Percentiles rank a stretch among this genome's conserved stretches.
phyloP scores from a whole-genome alignment of 2,113 vertebrate species.

The Orientallactaga bullata region DNA sequence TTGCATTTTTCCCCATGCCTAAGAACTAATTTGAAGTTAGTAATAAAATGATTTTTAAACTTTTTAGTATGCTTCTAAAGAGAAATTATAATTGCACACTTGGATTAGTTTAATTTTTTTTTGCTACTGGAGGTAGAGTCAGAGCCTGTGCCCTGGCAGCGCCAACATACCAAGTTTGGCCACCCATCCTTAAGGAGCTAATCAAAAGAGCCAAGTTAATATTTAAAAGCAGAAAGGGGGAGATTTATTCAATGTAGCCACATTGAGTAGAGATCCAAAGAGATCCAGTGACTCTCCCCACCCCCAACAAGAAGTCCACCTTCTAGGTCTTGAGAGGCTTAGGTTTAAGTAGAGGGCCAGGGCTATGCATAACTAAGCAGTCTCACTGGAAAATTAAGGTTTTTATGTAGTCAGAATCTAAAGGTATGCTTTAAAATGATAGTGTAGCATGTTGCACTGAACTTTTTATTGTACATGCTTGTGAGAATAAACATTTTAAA shows the following conservation, averaged over 20 bases:
- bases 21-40: conserved; percentile 10
- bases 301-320: not conserved
- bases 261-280: no score
- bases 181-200: no score
- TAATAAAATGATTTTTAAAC: conserved; percentile 5
- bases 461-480: not conserved
- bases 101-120: not conserved
- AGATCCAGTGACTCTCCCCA: no score
- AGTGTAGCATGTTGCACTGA: not conserved
- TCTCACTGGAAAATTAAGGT: not conserved
- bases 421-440: not conserved
- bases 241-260: no score
- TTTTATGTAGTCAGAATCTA: conserved; percentile 43
- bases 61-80: conserved; percentile 26
- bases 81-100: not conserved
- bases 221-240: no score
- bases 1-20: conserved; percentile 11
- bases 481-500: conserved; percentile 36
- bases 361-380: no score
- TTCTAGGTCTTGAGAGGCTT: not conserved
- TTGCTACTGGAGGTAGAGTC: no score
- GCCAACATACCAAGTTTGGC: no score
- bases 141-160: no score
- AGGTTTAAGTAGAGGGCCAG: no score
- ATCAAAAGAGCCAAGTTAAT: no score